A percentile compares a stretch with the other conserved stretches of the same genome.
Conservation (phyloP, 2,113 vertebrate genomes). For the Fukomys damarensis region DNA sequence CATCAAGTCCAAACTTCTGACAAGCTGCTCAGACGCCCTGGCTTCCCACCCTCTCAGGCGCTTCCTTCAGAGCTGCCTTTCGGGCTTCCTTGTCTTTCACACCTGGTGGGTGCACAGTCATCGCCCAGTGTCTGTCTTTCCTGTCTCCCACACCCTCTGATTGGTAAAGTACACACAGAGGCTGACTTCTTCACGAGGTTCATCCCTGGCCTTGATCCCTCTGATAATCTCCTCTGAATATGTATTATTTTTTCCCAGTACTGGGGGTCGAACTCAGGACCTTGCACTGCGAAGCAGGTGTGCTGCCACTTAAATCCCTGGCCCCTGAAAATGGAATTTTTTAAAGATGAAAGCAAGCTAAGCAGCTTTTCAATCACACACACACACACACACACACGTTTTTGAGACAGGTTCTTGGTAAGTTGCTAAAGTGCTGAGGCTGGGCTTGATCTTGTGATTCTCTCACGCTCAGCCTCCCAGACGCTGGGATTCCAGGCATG, state of each 20-base stretch:
- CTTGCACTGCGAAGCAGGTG: too few species aligned
- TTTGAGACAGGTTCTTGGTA: neutral
- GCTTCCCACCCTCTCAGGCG: neutral
- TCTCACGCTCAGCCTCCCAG: neutral
- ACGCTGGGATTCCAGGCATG: neutral
- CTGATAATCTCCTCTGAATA: neutral
- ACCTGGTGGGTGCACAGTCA: too few species aligned
- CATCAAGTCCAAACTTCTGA: neutral
- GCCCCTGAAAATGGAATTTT: neutral
- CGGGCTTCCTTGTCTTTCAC: neutral
- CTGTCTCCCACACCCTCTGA: neutral
- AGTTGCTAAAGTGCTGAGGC: neutral
- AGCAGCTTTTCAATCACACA: constrained; percentile 10
- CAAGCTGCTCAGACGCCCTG: neutral
- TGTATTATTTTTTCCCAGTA: too few species aligned
- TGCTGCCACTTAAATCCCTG: too few species aligned
- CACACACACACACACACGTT: neutral
- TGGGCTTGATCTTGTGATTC: neutral
- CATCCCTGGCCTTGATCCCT: neutral
- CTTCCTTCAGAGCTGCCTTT: neutral
- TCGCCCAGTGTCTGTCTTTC: neutral
- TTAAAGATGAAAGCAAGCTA: constrained; percentile 18
- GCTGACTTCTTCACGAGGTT: neutral
- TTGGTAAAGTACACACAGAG: neutral
- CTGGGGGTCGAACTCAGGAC: too few species aligned